Evolutionary conservation across 2,797 vertebrate species (phyloP).

Genomic region (Melanogrammus aeglefinus): DNA sequence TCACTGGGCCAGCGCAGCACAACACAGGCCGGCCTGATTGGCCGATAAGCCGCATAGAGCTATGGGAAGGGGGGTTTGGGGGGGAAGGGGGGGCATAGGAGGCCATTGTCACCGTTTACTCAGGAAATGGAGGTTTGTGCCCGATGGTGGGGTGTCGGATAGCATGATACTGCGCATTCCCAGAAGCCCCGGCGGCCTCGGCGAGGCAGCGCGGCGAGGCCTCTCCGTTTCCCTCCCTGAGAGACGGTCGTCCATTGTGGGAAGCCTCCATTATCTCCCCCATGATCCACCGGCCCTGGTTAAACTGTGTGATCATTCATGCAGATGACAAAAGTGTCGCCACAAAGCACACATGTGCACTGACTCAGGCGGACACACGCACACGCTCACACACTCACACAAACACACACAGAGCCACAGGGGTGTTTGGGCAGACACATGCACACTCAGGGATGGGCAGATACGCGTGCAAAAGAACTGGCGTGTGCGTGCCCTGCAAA

Average conservation of each 20-base stretch:
- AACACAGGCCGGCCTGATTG: constrained; percentile 52
- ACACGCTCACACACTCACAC: too few relatives aligned
- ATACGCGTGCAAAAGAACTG: too few relatives aligned
- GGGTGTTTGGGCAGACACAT: too few relatives aligned
- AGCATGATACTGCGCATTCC: constrained; percentile 71
- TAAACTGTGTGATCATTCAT: constrained; percentile 53
- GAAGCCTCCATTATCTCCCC: constrained; percentile 59
- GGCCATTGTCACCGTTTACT: constrained; percentile 55
- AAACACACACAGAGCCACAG: too few relatives aligned
- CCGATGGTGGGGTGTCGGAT: constrained; percentile 73
- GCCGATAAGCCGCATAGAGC: constrained; percentile 51
- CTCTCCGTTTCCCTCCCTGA: constrained; percentile 33
- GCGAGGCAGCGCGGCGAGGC: constrained; percentile 45
- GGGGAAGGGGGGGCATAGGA: constrained; percentile 31
- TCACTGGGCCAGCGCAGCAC: constrained; percentile 54
- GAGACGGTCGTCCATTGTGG: constrained; percentile 47
- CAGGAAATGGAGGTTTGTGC: constrained; percentile 70
- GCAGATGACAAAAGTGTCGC: constrained; percentile 35
- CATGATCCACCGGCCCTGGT: constrained; percentile 52
- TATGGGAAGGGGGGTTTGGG: constrained; percentile 37
- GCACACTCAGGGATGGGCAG: too few relatives aligned
- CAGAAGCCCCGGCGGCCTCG: constrained; percentile 51
- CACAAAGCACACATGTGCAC: constrained; percentile 23
- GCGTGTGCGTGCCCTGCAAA: too few relatives aligned
- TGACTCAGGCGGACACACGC: not conserved